Conservation (phyloP, 2,888 invertebrate genomes). For the Anticlea derivata region DNA sequence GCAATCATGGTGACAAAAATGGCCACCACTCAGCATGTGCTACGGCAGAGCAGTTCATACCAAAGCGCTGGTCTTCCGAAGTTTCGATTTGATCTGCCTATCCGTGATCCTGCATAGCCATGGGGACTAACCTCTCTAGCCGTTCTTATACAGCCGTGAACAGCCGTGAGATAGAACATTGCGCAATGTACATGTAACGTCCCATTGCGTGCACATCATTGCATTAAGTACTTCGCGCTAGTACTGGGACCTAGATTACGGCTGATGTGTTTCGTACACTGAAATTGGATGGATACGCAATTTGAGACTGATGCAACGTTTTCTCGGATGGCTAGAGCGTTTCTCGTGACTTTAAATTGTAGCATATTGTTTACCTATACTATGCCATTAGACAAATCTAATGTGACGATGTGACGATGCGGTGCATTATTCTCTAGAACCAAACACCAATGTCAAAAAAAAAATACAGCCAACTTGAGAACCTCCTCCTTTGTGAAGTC, state of each 20-base stretch:
- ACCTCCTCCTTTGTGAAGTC: too few relatives aligned
- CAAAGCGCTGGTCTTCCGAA: too few relatives aligned
- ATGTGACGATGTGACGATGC: too few relatives aligned
- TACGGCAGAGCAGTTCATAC: too few relatives aligned
- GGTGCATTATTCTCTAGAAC: too few relatives aligned
- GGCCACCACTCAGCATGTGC: too few relatives aligned
- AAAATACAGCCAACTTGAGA: too few relatives aligned
- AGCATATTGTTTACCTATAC: neutral
- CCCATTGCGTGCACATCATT: conserved; percentile 34
- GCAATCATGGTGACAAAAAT: too few relatives aligned
- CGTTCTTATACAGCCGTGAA: neutral
- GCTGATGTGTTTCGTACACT: conserved; percentile 14
- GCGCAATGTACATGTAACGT: conserved; percentile 23
- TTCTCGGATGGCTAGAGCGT: neutral
- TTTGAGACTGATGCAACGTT: conserved; percentile 11
- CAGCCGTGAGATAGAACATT: conserved; percentile 25
- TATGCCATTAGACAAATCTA: too few relatives aligned
- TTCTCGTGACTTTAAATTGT: conserved; percentile 2
- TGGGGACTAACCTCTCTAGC: too few relatives aligned
- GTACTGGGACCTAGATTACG: conserved; percentile 25
- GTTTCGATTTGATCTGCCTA: neutral
- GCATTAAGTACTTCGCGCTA: conserved; percentile 14
- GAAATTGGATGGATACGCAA: conserved; percentile 26
- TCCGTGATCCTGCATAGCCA: neutral
- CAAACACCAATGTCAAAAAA: too few relatives aligned